phyloP scores from a whole-genome alignment of 2,888 invertebrate species.

The Drosophila siamana region DNA sequence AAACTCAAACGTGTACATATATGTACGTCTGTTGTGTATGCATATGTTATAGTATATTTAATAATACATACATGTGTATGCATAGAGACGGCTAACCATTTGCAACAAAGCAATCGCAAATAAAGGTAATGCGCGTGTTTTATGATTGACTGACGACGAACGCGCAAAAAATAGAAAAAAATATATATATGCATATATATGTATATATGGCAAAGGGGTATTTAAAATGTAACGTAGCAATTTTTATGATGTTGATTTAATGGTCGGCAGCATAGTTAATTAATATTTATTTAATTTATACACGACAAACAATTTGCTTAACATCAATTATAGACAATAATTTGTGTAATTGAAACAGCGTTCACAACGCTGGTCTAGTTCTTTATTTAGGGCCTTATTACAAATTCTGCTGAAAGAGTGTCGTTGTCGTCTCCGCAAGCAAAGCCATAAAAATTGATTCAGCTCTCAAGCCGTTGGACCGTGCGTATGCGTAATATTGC shows the following conservation, averaged over 20 bases:
- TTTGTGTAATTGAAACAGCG: conserved; percentile 10
- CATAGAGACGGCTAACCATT: conserved; percentile 38
- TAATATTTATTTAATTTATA: conserved; percentile 25
- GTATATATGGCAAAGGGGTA: conserved; percentile 12
- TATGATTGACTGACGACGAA: conserved; percentile 10
- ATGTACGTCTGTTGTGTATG: neutral
- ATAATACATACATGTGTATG: neutral
- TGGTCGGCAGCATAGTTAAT: conserved; percentile 8
- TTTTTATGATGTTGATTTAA: conserved; percentile 27
- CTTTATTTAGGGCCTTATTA: neutral
- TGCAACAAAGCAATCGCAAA: conserved; percentile 22
- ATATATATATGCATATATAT: no score
- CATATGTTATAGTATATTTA: neutral
- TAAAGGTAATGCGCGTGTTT: conserved; percentile 19
- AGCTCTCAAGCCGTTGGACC: conserved; percentile 47
- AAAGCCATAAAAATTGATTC: conserved; percentile 74
- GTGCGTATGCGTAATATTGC: conserved; percentile 72
- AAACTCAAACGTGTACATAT: neutral
- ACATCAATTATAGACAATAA: conserved; percentile 3
- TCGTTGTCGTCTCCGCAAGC: no score
- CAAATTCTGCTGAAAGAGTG: conserved; percentile 17
- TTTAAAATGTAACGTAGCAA: conserved; percentile 15
- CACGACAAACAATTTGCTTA: conserved; percentile 29
- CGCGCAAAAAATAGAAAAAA: conserved; percentile 9
- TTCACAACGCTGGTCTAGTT: no score